Evolutionary conservation across 2,888 invertebrate genomes (phyloP), one percentile per base, ranked within the genome.

Genomic region (Euplagia quadripunctaria): DNA sequence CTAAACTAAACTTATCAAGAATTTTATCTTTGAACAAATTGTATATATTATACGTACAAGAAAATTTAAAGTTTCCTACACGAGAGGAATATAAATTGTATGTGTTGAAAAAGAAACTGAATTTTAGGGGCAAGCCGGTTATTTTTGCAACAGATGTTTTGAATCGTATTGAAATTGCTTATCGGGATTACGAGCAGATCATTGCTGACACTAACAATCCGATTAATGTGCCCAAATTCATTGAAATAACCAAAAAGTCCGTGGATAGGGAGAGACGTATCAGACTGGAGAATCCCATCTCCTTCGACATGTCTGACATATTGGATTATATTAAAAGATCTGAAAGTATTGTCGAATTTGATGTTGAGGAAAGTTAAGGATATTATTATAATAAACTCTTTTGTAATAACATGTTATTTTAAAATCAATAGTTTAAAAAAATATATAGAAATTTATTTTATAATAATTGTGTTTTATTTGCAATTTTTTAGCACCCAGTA

Each of bases 11-110:
- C 16, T 41, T 71, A 14, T 20, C 58, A 31, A 66, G 58, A 66
- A 20, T 71, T 66, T 49, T 71, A 14, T 71, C 71, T 12, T 43
- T 71, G 8, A 67, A 71, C 51, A 67, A 67, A n/a, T 42, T 71
- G 11, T 71, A 49, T 42, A 67, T 71, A 31, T 9, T 17, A 49
- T 71, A 61, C 41, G 71, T 71, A 0, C 41, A 71, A n/a, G 71
- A 67, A 49, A 4, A 46, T 58, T 49, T 49, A 5, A 67, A 67
- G 41, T 71, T 58, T 58, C 71, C 71, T 7, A 49, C 41, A 49
- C 0, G 11, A 11, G 20, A 31, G 0, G 49, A 61, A 17, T 71
- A 61, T 55, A 66, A 41, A 46, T 6, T 11, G 16, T 71, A n/a
- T 67, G 66, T 71, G 0, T 51, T 66, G 41, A 71, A 71, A n/a